Evolutionary conservation across 1,140 invertebrate species (phyloP).

Genomic region (Pseudomyrmex cubaensis): DNA sequence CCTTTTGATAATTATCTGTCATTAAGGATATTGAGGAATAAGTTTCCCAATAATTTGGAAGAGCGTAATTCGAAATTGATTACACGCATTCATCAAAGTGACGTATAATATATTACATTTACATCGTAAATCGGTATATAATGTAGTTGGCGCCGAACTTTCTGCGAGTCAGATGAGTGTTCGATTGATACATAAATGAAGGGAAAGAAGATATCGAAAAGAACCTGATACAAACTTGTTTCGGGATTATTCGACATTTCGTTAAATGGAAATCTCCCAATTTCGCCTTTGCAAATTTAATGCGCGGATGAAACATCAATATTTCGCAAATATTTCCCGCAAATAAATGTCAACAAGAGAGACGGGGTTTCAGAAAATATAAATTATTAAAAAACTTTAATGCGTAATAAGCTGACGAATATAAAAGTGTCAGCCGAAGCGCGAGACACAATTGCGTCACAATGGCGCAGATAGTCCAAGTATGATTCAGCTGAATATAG

Average conservation of each 20-base stretch:
- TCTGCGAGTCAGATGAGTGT: conserved; percentile 13
- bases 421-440: neutral
- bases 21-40: neutral
- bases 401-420: neutral
- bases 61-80: neutral
- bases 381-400: neutral
- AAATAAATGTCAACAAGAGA: too few species aligned
- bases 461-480: neutral
- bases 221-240: conserved; percentile 5
- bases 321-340: too few species aligned
- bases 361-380: neutral
- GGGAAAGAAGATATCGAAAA: neutral
- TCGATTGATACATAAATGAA: neutral
- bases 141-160: conserved; percentile 25
- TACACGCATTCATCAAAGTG: neutral
- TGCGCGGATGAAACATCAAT: too few species aligned
- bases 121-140: neutral
- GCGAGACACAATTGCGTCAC: neutral
- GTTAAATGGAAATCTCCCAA: neutral
- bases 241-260: conserved; percentile 27
- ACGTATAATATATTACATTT: neutral
- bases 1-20: neutral
- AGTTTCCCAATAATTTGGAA: neutral
- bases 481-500: neutral
- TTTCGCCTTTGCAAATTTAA: neutral